These are phyloP conservation scores for Papilio glaucus DNA, from an alignment of 1,140 invertebrate genomes.

Conservation along the genomic window DNA sequence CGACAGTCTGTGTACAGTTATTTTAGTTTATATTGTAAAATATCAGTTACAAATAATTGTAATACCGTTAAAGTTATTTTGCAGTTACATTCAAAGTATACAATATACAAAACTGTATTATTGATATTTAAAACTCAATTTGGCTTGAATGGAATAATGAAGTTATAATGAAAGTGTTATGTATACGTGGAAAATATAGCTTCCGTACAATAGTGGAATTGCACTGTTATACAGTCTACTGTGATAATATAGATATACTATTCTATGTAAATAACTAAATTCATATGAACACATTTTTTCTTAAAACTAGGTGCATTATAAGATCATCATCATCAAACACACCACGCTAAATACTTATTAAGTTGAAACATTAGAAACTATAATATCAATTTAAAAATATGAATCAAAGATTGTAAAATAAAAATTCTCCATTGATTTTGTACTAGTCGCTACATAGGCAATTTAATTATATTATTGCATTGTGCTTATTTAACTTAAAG, in stretches of 20 bases:
- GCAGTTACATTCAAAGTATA: slow-evolving; percentile 37
- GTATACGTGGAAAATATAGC: slow-evolving; percentile 45
- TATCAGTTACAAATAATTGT: slow-evolving; percentile 42
- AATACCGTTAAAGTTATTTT: slow-evolving; percentile 40
- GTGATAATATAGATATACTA: slow-evolving; percentile 58
- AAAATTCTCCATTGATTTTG: slow-evolving; percentile 21
- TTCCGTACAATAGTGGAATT: slow-evolving; percentile 56
- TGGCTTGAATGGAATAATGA: slow-evolving; percentile 38
- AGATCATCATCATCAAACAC: slow-evolving; percentile 63
- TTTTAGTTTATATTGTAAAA: slow-evolving; percentile 44
- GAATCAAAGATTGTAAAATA: slow-evolving; percentile 14
- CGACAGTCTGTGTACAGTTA: slow-evolving; percentile 49
- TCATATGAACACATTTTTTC: slow-evolving; percentile 82
- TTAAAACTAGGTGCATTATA: slow-evolving; percentile 71
- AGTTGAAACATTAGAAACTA: slow-evolving; percentile 46
- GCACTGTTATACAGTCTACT: slow-evolving; percentile 75
- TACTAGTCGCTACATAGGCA: slow-evolving; percentile 30
- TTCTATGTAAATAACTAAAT: slow-evolving; percentile 77
- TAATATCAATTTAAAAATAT: slow-evolving; percentile 26
- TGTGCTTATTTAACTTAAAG: slow-evolving; percentile 25
- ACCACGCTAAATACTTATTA: slow-evolving; percentile 64
- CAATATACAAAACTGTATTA: slow-evolving; percentile 22
- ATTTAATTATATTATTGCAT: slow-evolving; percentile 25
- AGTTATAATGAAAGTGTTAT: slow-evolving; percentile 40
- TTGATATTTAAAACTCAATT: slow-evolving; percentile 40